Base-by-base conservation (phyloP, 2,797 vertebrate species). In the Sebastes itinus region DNA sequence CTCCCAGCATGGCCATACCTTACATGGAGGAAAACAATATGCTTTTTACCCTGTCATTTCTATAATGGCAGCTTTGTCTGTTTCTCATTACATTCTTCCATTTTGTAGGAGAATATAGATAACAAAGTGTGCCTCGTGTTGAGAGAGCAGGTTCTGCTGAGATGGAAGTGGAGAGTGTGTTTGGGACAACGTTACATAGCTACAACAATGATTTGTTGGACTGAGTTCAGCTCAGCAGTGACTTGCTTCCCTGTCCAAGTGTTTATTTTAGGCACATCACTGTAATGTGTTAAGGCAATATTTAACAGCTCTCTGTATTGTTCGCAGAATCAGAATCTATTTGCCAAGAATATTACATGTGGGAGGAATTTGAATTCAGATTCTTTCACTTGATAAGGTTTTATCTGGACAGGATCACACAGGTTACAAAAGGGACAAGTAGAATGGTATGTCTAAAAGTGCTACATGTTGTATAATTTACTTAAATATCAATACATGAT, bases 261-360 rank as follows among this genome's bases (percentile, higher is more conserved):
- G 67, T 78, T 56, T 89, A 77, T 80, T 83, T 81, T 76, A 75
- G 59, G 77, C 14, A 58, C 83, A 72, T 78, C 49, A 27, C 58
- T 80, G 70, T 75, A 49, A 82, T 75, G 81, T 75, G 69, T 70
- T 67, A 28, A 70, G 65, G 38, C 60, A 77, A 28, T 72, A 56
- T 74, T 83, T 82, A 82, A 73, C 79, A 72, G 58, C 70, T 69
- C 33, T 74, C 23, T 74, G 74, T 64, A 8, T 61, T 72, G 46
- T 83, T 55, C 10, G 3, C 61, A 83, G 27, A 33, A 5, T 18
- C 30, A 61, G 2, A 70, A 33, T 56, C 54, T 65, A 8, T 66
- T 33, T 71, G 72, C 65, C 73, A 78, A 72, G 58, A 77, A 65
- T 75, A 46, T 70, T 73, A 72, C 38, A 70, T n/a, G 68, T 52